Percentiles rank a stretch among this genome's conserved stretches.
Evolutionary conservation across 2,113 vertebrate species (phyloP).

Genomic region (Marmota flaviventris): DNA sequence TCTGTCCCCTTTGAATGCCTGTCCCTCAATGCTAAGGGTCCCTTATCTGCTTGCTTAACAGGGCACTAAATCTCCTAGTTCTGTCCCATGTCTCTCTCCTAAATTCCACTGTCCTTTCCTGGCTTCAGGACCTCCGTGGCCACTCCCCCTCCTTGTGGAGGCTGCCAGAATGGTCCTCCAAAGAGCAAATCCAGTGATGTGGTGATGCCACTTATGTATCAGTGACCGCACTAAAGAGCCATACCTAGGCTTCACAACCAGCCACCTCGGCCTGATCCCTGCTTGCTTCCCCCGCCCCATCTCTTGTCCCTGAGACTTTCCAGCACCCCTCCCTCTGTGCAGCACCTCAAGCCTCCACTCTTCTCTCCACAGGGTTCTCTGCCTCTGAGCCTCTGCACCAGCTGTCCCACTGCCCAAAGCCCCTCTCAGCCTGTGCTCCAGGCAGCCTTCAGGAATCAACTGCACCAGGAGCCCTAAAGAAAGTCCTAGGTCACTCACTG

Average conservation of each 20-base stretch:
- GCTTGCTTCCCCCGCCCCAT: too few species aligned
- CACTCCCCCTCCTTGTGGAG: neutral
- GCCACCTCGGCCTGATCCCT: neutral
- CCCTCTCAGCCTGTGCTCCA: neutral
- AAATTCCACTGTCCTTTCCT: neutral
- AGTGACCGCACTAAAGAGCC: neutral
- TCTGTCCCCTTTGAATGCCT: neutral
- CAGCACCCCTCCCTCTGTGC: rapidly evolving
- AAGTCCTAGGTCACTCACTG: rapidly evolving
- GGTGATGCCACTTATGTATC: rapidly evolving
- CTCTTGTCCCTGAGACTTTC: neutral
- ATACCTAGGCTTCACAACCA: neutral
- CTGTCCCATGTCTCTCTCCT: neutral
- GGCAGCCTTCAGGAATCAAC: neutral
- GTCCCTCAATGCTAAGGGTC: neutral
- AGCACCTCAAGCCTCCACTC: neutral
- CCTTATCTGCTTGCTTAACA: neutral
- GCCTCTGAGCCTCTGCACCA: neutral
- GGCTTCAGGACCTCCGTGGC: neutral
- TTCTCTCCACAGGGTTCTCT: neutral
- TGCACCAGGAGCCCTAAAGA: neutral
- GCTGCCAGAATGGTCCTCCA: neutral
- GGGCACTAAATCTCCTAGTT: neutral
- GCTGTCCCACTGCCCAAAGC: neutral
- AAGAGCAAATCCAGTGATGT: neutral